Base-by-base conservation (phyloP, 2,888 invertebrate species). In the Celastrina argiolus region DNA sequence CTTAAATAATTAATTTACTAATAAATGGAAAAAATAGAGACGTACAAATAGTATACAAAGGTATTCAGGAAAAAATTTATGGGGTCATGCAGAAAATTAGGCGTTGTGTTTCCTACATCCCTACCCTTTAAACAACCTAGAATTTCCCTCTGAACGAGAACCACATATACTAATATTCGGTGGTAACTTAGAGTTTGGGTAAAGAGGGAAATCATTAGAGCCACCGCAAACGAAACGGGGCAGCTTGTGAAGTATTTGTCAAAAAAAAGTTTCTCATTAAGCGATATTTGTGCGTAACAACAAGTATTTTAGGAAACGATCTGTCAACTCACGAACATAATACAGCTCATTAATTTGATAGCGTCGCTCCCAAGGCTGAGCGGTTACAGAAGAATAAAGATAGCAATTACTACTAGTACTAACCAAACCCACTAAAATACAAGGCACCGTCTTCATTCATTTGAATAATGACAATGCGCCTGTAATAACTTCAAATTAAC, bases 301-400 rank as follows among this genome's bases (percentile, higher is more conserved):
- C 18, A 1, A 39, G 18, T 61, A 36, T 61, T 39, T 61, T 22
- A 22, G 34, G 36, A 36, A 18, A 16, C 26, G 10, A 34, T 61
- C 36, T 36, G 22, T 61, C 61, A 61, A 61, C 39, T 34, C 51
- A 58, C 28, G 16, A 58, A 28, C 8, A 61, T 61, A 61, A 36
- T 36, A 36, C 14, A 61, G 61, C 22, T 61, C 39, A 39, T 61
- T 39, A 39, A 61, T 61, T 39, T 61, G 14, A 59, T 58, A 59
- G 16, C 59, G 45, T 51, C 22, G 14, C 36, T 61, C 39, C 61
- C 36, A 39, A 39, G 59, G 61, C 39, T 39, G 22, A 61, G 34
- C 34, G 36, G 39, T 39, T 6, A 61, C 8, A 36, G 18, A 18
- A 12, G n/a, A n/a, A n/a, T n/a, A n/a, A n/a, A n/a, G 28, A 58